Conservation (phyloP, 2,113 vertebrate species). For the Petromus typicus region DNA sequence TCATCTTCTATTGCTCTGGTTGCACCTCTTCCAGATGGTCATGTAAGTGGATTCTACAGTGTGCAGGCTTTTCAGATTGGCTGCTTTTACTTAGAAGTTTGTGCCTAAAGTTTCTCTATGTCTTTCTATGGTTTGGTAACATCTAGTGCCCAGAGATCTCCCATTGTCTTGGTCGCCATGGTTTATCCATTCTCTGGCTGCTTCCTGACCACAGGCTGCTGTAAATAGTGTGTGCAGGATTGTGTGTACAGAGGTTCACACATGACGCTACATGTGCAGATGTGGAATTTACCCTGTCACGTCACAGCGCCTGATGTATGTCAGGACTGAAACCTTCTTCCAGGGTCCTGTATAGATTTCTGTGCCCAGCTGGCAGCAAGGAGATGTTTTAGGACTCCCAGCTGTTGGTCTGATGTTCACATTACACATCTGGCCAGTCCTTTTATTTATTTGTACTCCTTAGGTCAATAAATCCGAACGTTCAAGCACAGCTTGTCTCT, state of each 20-base stretch:
- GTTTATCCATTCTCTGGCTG: too few relatives aligned
- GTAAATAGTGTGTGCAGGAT: neutral
- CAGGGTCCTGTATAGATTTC: neutral
- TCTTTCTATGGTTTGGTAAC: neutral
- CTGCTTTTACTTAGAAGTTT: neutral
- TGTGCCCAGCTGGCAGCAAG: neutral
- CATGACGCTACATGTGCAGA: neutral
- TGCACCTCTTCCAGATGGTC: neutral
- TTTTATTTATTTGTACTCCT: neutral
- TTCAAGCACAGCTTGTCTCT: neutral
- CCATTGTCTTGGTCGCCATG: neutral
- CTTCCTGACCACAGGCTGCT: neutral
- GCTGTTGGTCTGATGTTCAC: neutral
- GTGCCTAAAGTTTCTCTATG: neutral
- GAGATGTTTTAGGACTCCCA: neutral
- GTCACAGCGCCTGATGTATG: neutral
- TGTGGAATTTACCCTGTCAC: neutral
- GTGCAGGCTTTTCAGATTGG: neutral
- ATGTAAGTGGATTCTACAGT: neutral
- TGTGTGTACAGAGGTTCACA: neutral
- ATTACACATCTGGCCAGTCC: neutral
- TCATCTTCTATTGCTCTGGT: neutral
- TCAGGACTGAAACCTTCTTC: neutral
- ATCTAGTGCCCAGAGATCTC: neutral
- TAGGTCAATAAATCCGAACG: neutral